A percentile compares a stretch with the other conserved stretches of the same genome.
Evolutionary conservation across 2,113 vertebrate species (phyloP).

Genomic region (Hypocryptadius cinnamomeus): DNA sequence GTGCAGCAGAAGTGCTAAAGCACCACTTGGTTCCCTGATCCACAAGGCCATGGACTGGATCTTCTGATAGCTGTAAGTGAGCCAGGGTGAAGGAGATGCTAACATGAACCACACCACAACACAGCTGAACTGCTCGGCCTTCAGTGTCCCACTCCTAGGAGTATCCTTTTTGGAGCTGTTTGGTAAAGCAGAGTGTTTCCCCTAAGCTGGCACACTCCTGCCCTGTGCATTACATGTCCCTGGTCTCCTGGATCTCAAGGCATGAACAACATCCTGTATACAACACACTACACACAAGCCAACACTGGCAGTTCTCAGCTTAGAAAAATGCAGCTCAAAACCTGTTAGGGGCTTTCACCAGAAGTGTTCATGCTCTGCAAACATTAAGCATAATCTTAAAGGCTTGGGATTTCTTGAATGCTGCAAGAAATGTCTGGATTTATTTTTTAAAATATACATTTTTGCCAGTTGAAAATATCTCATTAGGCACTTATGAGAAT

Average conservation of each 20-base stretch:
- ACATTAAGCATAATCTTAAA: neutral
- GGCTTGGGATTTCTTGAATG: neutral
- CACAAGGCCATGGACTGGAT: neutral
- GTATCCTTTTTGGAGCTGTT: neutral
- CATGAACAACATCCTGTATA: neutral
- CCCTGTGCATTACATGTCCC: neutral
- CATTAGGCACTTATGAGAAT: neutral
- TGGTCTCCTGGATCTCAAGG: neutral
- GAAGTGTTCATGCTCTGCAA: neutral
- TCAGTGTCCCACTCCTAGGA: neutral
- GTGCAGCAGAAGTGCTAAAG: neutral
- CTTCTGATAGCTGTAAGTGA: neutral
- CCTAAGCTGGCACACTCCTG: neutral
- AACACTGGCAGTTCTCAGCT: neutral
- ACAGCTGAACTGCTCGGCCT: neutral
- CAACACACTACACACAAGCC: neutral
- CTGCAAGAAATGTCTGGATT: neutral
- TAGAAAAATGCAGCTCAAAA: neutral
- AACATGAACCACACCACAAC: accelerated
- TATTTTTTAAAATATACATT: neutral
- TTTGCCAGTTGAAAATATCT: neutral
- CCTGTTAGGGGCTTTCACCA: neutral
- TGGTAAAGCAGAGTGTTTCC: neutral
- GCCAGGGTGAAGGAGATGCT: neutral
- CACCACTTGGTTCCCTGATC: neutral